Conservation (phyloP, 2,888 invertebrate genomes). For the Leptinotarsa tumamoca region DNA sequence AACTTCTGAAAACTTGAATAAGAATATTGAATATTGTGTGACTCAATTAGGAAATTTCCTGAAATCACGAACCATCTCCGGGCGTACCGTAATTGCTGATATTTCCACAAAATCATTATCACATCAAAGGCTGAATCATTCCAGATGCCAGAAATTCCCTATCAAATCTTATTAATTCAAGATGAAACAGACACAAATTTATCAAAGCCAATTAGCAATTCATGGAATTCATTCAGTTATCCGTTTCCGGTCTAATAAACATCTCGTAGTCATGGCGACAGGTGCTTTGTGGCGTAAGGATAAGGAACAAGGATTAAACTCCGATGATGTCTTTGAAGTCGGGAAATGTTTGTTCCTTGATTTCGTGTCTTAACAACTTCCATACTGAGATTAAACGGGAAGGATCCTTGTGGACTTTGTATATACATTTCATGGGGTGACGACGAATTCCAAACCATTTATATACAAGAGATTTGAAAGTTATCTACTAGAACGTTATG, state of each 20-base stretch:
- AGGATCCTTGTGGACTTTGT: constrained; percentile 1
- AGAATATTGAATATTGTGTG: neutral
- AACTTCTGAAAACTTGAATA: too few species aligned
- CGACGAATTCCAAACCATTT: neutral
- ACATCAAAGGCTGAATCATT: constrained; percentile 22
- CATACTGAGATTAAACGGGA: constrained; percentile 29
- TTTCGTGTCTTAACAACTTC: constrained; percentile 52
- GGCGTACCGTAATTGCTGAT: neutral
- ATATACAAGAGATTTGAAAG: neutral
- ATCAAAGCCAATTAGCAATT: constrained; percentile 45
- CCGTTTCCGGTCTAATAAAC: constrained; percentile 39
- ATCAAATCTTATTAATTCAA: constrained; percentile 32
- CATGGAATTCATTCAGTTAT: constrained; percentile 41
- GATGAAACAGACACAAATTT: constrained; percentile 33
- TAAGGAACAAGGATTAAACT: constrained; percentile 39
- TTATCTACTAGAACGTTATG: neutral
- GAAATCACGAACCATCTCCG: neutral
- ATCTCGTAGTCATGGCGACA: constrained; percentile 33
- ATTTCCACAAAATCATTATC: constrained; percentile 7
- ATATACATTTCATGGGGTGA: constrained; percentile 4
- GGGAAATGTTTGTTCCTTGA: constrained; percentile 52
- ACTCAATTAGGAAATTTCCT: neutral
- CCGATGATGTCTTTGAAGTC: constrained; percentile 45
- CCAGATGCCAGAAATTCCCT: constrained; percentile 22
- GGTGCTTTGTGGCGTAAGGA: constrained; percentile 24